Base-by-base conservation (phyloP, 2,113 vertebrate species). In the Apteryx owenii region DNA sequence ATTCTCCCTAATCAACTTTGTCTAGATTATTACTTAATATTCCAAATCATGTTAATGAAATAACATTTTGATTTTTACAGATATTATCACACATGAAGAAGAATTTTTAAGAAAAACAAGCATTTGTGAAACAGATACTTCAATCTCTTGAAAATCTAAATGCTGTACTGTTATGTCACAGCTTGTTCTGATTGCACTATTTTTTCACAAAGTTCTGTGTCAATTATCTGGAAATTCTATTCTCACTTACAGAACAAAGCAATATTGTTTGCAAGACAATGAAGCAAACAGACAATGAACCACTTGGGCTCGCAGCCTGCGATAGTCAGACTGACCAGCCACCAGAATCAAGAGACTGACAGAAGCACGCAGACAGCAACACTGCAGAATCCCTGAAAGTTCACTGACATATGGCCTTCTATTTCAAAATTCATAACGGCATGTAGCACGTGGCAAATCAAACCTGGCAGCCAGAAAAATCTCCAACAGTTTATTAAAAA, bases 181-280 rank as follows among this genome's bases (percentile, higher is more conserved):
- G 70, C 89, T 93, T 82, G 68, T 79, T 93, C 70, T 62, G 50
- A 60, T 1, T 23, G 23, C 8, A 50, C 46, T 93, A 36, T 79
- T 91, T 60, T 93, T 56, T 48, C 66, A 76, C 89, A 13, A 94
- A 76, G 60, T 62, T 60, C 76, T 31, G 44, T 40, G 79, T 88
- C 85, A 86, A 83, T 91, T 92, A 95, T 81, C 76, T 81, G 64
- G 82, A 93, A 93, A 83, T 62, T 72, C 95, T 88, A 83, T 85
- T 94, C 91, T 93, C 93, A 75, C 64, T 94, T 78, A 80, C 36
- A 77, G 90, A 90, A 97, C 90, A 96, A 81, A 89, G 60, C 46
- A 73, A 51, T 62, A 88, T 46, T 96, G 85, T 94, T 71, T 75
- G 46, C 64, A 81, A 81, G 94, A 95, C 95, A 97, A 95, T 88